These are phyloP conservation scores for Scaptomyza tumidula DNA, from an alignment of 2,888 invertebrate genomes.

Conservation along the genomic window DNA sequence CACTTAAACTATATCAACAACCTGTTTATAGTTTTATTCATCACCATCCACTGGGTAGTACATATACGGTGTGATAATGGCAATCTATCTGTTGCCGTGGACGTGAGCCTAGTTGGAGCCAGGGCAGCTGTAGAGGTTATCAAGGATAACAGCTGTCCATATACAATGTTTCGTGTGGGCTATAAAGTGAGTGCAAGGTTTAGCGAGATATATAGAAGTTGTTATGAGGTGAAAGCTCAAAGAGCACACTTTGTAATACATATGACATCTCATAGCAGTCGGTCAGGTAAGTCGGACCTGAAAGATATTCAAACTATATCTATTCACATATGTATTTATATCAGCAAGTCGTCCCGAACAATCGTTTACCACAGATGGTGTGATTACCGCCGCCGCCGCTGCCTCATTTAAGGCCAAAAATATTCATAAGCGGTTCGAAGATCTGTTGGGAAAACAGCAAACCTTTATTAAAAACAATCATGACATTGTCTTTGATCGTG, in stretches of 20 bases:
- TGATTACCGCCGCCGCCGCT: slow-evolving; percentile 33
- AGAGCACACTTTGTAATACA: slow-evolving; percentile 44
- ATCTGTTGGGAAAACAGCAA: slow-evolving; percentile 37
- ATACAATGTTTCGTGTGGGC: slow-evolving; percentile 45
- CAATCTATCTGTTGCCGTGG: slow-evolving; percentile 5
- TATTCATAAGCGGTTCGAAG: slow-evolving; percentile 44
- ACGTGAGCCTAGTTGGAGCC: slow-evolving; percentile 6
- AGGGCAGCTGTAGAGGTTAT: slow-evolving; percentile 6
- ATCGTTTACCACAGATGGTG: slow-evolving; percentile 37
- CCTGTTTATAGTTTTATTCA: slow-evolving; percentile 23
- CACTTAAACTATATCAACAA: not conserved
- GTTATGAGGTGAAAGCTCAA: slow-evolving; percentile 23
- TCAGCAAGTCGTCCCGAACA: slow-evolving; percentile 20
- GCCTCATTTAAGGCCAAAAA: slow-evolving; percentile 36
- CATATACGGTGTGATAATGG: not conserved
- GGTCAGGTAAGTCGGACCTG: slow-evolving; percentile 34
- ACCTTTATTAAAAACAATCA: not conserved
- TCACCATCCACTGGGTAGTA: no score
- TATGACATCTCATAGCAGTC: slow-evolving; percentile 5
- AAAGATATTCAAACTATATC: not conserved
- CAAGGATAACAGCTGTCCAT: slow-evolving; percentile 18
- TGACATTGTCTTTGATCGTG: slow-evolving; percentile 82
- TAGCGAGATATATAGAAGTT: slow-evolving; percentile 60
- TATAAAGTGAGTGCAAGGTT: slow-evolving; percentile 37
- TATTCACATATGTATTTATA: not conserved